phyloP scores from a whole-genome alignment of 2,797 vertebrate genomes.

The Sebastes flavidus region DNA sequence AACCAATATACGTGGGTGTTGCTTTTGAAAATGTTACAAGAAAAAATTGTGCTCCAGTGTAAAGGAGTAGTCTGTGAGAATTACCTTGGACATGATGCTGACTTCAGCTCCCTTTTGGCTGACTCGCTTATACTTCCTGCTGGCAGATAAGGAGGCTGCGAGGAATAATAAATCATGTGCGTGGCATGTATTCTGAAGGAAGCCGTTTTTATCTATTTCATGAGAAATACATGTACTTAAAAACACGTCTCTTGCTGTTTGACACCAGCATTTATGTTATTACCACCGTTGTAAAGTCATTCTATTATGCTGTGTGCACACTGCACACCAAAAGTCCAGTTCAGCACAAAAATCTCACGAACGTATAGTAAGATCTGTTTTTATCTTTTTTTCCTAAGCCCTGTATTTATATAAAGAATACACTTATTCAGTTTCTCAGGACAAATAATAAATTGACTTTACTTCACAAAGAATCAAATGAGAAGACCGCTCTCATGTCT shows the following conservation, averaged over 20 bases:
- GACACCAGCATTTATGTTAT: neutral
- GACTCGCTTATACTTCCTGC: constrained; percentile 17
- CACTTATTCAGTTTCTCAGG: neutral
- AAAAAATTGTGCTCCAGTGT: neutral
- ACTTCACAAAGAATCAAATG: neutral
- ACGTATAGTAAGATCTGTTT: neutral
- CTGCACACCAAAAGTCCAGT: neutral
- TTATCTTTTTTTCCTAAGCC: neutral
- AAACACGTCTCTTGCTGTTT: neutral
- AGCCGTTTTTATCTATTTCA: neutral
- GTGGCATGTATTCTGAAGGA: neutral
- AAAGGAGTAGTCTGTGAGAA: constrained; percentile 1
- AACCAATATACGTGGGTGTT: neutral
- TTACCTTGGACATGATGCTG: constrained; percentile 30
- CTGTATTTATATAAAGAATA: neutral
- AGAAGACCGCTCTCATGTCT: neutral
- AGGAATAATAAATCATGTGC: neutral
- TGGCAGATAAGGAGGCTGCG: constrained; percentile 15
- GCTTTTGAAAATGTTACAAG: neutral
- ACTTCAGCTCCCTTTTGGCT: constrained; percentile 41
- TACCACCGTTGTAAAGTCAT: neutral
- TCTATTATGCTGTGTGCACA: neutral
- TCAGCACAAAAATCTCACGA: neutral
- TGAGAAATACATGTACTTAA: neutral
- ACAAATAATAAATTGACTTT: no score